A percentile compares a stretch with the other conserved stretches of the same genome.
Evolutionary conservation across 2,797 vertebrate species (phyloP).

Genomic region (Psittacula echo): DNA sequence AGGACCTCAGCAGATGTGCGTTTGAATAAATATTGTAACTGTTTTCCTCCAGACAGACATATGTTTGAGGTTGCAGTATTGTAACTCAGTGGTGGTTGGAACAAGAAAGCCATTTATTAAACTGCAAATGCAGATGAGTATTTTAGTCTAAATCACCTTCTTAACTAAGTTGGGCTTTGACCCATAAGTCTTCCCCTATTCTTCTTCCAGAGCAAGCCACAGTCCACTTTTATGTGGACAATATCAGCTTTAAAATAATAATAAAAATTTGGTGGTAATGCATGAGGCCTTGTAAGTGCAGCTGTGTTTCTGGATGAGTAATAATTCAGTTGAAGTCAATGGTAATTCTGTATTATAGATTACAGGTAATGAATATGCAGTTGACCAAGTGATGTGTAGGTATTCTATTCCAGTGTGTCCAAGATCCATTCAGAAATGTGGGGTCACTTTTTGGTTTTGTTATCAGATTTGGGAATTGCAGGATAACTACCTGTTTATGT

Average conservation of each 20-base stretch:
- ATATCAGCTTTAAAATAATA: neutral
- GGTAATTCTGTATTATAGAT: neutral
- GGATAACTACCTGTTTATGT: rapidly evolving
- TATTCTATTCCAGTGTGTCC: neutral
- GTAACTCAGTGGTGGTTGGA: neutral
- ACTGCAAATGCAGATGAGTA: neutral
- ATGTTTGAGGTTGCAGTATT: rapidly evolving
- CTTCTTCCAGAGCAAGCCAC: neutral
- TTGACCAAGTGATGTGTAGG: neutral
- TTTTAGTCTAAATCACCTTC: neutral
- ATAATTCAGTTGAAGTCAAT: neutral
- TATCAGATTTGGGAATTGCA: neutral
- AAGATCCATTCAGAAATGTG: neutral
- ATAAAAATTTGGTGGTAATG: neutral
- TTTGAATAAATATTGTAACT: neutral
- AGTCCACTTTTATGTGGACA: neutral
- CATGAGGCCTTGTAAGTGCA: neutral
- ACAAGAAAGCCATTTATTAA: neutral
- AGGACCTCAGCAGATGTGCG: neutral
- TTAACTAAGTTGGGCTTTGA: neutral
- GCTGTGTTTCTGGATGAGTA: neutral
- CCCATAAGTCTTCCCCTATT: neutral
- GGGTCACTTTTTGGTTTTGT: neutral
- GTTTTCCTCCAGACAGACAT: rapidly evolving
- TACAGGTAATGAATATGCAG: neutral